A percentile compares a stretch with the other conserved stretches of the same genome.
phyloP scores from a whole-genome alignment of 1,140 invertebrate species.

The Physella acuta region DNA sequence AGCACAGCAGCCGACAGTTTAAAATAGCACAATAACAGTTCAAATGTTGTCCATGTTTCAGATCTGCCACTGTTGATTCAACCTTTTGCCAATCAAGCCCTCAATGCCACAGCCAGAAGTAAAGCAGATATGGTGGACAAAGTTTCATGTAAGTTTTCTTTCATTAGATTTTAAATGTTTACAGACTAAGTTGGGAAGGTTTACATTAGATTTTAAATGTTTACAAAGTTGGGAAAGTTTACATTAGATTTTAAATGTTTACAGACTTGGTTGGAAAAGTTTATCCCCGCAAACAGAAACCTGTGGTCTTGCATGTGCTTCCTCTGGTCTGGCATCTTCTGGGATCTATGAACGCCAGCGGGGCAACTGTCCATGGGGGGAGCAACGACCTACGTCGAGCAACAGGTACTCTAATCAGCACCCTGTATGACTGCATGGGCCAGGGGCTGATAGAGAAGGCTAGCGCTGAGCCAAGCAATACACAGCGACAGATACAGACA shows the following conservation, averaged over 20 bases:
- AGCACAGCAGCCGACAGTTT: too few species aligned
- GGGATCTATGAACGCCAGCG: conserved; percentile 47
- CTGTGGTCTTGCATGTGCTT: conserved; percentile 55
- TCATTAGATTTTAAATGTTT: not conserved
- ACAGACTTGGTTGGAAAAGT: conserved; percentile 54
- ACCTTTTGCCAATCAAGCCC: conserved; percentile 53
- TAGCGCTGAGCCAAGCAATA: conserved; percentile 46
- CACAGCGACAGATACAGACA: conserved; percentile 47
- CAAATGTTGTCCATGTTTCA: conserved; percentile 33
- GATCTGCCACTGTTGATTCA: conserved; percentile 53
- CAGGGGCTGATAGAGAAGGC: conserved; percentile 49
- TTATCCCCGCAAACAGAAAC: conserved; percentile 55
- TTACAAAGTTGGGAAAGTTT: conserved; percentile 9
- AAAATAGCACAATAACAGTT: too few species aligned
- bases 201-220: not conserved
- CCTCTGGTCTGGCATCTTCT: conserved; percentile 58
- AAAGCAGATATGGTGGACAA: conserved; percentile 57
- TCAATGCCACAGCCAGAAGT: conserved; percentile 50
- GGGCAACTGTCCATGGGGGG: conserved; percentile 45
- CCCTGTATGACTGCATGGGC: conserved; percentile 53
- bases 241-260: conserved; percentile 15
- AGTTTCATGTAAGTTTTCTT: conserved; percentile 51
- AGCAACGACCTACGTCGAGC: conserved; percentile 48
- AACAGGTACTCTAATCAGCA: conserved; percentile 42
- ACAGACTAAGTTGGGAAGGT: conserved; percentile 7